Percentiles rank a stretch among this genome's conserved stretches.
Conservation (phyloP, 1,140 invertebrate genomes). For the Catajapyx aquilonaris region DNA sequence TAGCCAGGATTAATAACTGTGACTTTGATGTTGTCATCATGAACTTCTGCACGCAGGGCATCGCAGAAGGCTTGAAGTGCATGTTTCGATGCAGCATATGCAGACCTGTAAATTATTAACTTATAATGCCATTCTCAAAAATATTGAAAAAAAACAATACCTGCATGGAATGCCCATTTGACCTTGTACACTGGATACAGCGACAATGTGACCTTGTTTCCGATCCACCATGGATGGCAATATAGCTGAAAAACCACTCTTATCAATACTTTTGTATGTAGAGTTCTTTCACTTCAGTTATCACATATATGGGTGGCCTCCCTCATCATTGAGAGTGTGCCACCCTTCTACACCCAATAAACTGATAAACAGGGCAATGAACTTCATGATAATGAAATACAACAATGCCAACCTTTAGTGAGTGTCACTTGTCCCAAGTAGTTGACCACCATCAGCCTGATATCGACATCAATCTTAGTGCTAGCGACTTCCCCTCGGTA, state of each 20-base stretch:
- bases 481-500: conserved; percentile 51
- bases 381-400: not conserved
- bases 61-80: conserved; percentile 77
- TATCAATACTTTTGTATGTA: conserved; percentile 1
- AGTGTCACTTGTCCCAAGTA: conserved; percentile 81
- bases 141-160: too few relatives aligned
- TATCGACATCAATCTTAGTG: conserved; percentile 65
- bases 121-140: too few relatives aligned
- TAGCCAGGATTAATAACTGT: conserved; percentile 73
- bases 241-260: conserved; percentile 4
- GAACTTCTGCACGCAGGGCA: conserved; percentile 56
- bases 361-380: conserved; percentile 3
- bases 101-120: too few relatives aligned
- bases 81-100: conserved; percentile 87
- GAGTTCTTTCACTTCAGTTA: not conserved
- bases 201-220: too few relatives aligned
- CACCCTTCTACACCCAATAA: conserved; percentile 1
- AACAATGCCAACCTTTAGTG: conserved; percentile 52
- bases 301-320: not conserved
- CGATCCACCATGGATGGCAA: too few relatives aligned
- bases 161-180: too few relatives aligned
- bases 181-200: too few relatives aligned
- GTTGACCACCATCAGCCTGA: conserved; percentile 79
- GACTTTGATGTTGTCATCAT: conserved; percentile 48
- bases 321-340: conserved; percentile 1